Conservation (phyloP, 2,888 invertebrate species). For the Cosmia trapezina region DNA sequence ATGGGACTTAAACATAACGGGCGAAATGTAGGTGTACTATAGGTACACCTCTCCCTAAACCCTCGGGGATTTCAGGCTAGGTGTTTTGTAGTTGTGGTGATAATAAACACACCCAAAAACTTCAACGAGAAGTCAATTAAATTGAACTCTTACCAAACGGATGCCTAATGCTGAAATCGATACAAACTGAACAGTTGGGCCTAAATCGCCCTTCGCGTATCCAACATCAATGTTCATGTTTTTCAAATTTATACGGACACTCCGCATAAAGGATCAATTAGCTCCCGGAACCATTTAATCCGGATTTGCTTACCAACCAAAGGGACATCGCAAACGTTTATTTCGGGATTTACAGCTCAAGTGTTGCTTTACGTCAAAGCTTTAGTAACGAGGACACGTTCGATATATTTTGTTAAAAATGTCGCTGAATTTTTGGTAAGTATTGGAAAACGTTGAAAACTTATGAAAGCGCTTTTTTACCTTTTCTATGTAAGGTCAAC, state of each 20-base stretch:
- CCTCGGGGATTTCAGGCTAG: too few species aligned
- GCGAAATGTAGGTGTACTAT: too few species aligned
- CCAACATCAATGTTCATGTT: slow-evolving; percentile 38
- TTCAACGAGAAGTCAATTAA: background rate
- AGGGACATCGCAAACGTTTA: slow-evolving; percentile 68
- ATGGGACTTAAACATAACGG: too few species aligned
- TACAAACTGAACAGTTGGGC: slow-evolving; percentile 16
- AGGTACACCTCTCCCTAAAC: too few species aligned
- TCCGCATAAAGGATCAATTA: slow-evolving; percentile 66
- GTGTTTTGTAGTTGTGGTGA: background rate
- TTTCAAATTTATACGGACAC: slow-evolving; percentile 57
- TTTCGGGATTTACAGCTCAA: slow-evolving; percentile 64
- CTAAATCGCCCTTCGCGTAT: slow-evolving; percentile 6
- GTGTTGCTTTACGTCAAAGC: slow-evolving; percentile 61
- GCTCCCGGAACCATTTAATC: slow-evolving; percentile 71
- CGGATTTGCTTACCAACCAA: slow-evolving; percentile 76
- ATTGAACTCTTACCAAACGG: background rate
- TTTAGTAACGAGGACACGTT: slow-evolving; percentile 44
- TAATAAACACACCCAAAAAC: background rate
- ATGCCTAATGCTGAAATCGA: slow-evolving; percentile 21
- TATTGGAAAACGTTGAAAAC: slow-evolving; percentile 9
- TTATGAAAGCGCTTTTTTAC: slow-evolving; percentile 24
- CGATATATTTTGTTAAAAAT: slow-evolving; percentile 48
- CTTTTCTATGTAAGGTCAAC: background rate
- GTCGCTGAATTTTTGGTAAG: slow-evolving; percentile 11